Conservation (phyloP, 2,888 invertebrate genomes). For the Poecilobothrus nobilitatus region DNA sequence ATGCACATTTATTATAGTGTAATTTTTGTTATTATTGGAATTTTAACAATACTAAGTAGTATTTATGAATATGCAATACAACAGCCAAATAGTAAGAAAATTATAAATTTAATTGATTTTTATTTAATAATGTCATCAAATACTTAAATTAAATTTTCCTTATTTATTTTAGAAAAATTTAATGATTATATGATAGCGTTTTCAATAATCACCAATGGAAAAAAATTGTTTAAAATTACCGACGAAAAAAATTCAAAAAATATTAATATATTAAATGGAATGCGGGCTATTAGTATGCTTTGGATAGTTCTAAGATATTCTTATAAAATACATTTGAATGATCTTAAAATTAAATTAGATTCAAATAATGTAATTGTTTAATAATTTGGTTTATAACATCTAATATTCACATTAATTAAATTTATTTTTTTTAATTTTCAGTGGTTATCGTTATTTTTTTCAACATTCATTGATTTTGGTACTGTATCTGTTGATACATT, state of each 20-base stretch:
- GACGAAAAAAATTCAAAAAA: constrained; percentile 22
- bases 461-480: constrained; percentile 31
- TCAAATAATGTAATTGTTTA: too few species aligned
- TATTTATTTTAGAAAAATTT: too few species aligned
- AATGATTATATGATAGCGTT: constrained; percentile 23
- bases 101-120: too few species aligned
- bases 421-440: constrained; percentile 3
- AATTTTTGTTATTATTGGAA: not conserved
- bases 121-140: too few species aligned
- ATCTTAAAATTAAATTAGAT: too few species aligned
- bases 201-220: constrained; percentile 32
- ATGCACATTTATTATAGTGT: too few species aligned
- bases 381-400: too few species aligned
- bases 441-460: constrained; percentile 18
- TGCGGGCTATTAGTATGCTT: constrained; percentile 33
- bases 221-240: constrained; percentile 26
- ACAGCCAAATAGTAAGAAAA: too few species aligned
- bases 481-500: constrained; percentile 50
- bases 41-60: not conserved
- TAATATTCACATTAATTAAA: too few species aligned
- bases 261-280: constrained; percentile 34
- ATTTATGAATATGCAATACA: not conserved
- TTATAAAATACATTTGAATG: not conserved
- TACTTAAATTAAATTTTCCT: too few species aligned
- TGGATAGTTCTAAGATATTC: constrained; percentile 37